phyloP scores from a whole-genome alignment of 2,113 vertebrate genomes.

The Pluvialis apricaria region DNA sequence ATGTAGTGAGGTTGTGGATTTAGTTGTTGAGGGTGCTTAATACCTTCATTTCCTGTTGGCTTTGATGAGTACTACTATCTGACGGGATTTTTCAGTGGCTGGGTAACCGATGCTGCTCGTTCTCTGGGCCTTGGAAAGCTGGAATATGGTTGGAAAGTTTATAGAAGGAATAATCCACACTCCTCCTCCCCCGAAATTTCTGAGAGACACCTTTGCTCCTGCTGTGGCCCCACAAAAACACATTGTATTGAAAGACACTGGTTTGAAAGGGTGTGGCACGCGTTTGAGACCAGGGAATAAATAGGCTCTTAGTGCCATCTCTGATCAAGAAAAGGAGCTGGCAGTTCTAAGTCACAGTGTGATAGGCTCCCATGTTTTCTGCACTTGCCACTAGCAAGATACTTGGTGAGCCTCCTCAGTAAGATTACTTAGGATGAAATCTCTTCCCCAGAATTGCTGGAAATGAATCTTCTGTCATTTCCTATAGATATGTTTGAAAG shows the following conservation, averaged over 20 bases:
- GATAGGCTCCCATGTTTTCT: not conserved
- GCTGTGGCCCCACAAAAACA: not conserved
- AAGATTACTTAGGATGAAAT: not conserved
- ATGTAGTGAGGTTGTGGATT: not conserved
- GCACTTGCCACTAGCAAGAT: not conserved
- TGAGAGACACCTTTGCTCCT: not conserved
- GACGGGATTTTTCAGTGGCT: not conserved
- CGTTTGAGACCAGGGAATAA: not conserved
- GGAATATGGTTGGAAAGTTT: not conserved
- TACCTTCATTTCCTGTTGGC: not conserved
- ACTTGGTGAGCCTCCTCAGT: not conserved
- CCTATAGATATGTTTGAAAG: not conserved
- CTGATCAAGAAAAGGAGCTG: not conserved
- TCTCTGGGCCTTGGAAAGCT: not conserved
- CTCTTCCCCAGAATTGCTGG: not conserved
- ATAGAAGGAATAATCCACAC: not conserved
- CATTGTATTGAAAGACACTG: not conserved
- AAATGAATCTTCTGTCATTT: not conserved
- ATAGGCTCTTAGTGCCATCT: not conserved
- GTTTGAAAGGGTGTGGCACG: accelerated
- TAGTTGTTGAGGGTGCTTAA: not conserved
- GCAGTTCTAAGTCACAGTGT: not conserved
- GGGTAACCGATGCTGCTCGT: not conserved
- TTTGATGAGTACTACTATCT: not conserved
- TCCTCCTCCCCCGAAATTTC: not conserved